These are phyloP conservation scores for Sander lucioperca DNA, from an alignment of 2,113 vertebrate genomes.

Conservation along the genomic window DNA sequence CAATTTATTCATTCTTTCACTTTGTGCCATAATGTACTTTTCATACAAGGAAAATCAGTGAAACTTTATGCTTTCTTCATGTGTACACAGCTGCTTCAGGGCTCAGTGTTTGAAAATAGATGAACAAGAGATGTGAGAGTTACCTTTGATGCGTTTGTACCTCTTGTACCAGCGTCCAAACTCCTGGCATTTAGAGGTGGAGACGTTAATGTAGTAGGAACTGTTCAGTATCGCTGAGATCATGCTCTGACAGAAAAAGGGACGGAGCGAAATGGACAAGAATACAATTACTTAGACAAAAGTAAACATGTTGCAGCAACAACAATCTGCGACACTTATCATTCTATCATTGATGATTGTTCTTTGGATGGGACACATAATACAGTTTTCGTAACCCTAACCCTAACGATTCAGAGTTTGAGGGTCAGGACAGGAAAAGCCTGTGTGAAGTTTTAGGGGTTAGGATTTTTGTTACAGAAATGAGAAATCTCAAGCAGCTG, in stretches of 20 bases:
- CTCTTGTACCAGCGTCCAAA: slow-evolving; percentile 98
- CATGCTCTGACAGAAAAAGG: slow-evolving; percentile 86
- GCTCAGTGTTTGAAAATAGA: background rate
- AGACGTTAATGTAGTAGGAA: slow-evolving; percentile 95
- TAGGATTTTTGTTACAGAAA: background rate
- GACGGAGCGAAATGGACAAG: background rate
- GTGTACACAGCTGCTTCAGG: background rate
- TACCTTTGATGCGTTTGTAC: slow-evolving; percentile 96
- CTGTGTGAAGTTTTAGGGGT: background rate
- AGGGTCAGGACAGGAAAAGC: background rate
- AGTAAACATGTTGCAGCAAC: background rate
- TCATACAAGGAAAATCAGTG: background rate
- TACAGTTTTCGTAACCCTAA: background rate
- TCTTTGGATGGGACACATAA: background rate
- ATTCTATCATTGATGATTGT: background rate
- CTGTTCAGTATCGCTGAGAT: slow-evolving; percentile 97
- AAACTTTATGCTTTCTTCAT: background rate
- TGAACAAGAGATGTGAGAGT: slow-evolving; percentile 25
- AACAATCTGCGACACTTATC: background rate
- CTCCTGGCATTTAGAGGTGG: slow-evolving; percentile 95
- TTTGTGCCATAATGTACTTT: background rate
- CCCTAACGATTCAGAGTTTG: background rate
- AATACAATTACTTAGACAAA: background rate
- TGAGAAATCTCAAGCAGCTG: background rate
- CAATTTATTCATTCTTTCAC: background rate